These are phyloP conservation scores for Apogon hyalosoma DNA, from an alignment of 2,797 vertebrate genomes.

Conservation along the genomic window DNA sequence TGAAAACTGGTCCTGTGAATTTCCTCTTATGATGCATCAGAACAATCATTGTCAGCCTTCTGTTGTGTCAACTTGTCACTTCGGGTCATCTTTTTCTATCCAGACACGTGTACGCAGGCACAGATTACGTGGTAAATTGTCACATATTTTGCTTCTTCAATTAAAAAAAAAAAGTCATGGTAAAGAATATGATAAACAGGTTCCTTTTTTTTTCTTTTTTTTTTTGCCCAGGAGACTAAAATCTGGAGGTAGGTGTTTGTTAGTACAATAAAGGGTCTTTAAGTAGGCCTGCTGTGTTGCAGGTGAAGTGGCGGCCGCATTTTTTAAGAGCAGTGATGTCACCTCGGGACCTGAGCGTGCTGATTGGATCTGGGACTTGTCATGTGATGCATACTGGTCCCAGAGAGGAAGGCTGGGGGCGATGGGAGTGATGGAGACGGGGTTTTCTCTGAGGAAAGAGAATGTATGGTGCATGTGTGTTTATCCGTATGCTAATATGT, in stretches of 20 bases:
- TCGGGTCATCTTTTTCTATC: too few relatives aligned
- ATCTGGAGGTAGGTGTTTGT: conserved; percentile 76
- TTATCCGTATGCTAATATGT: conserved; percentile 28
- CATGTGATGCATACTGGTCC: conserved; percentile 33
- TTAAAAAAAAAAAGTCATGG: too few relatives aligned
- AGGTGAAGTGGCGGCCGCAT: not conserved
- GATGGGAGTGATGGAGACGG: conserved; percentile 3
- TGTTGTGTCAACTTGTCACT: too few relatives aligned
- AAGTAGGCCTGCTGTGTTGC: too few relatives aligned
- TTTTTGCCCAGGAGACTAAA: not conserved
- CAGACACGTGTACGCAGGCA: too few relatives aligned
- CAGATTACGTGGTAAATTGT: too few relatives aligned
- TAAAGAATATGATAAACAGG: too few relatives aligned
- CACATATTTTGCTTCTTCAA: too few relatives aligned
- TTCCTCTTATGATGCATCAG: too few relatives aligned
- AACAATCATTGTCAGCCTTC: too few relatives aligned
- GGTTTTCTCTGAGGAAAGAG: conserved; percentile 18
- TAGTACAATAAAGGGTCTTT: conserved; percentile 54
- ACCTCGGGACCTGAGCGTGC: conserved; percentile 27
- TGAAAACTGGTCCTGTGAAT: too few relatives aligned
- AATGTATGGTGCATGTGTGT: conserved; percentile 9
- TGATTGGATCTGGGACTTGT: not conserved
- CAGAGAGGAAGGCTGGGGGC: not conserved
- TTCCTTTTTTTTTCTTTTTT: too few relatives aligned
- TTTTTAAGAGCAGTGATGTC: conserved; percentile 34